A percentile compares a stretch with the other conserved stretches of the same genome.
phyloP scores from a whole-genome alignment of 1,140 invertebrate genomes.

The Anoplolepis gracilipes region DNA sequence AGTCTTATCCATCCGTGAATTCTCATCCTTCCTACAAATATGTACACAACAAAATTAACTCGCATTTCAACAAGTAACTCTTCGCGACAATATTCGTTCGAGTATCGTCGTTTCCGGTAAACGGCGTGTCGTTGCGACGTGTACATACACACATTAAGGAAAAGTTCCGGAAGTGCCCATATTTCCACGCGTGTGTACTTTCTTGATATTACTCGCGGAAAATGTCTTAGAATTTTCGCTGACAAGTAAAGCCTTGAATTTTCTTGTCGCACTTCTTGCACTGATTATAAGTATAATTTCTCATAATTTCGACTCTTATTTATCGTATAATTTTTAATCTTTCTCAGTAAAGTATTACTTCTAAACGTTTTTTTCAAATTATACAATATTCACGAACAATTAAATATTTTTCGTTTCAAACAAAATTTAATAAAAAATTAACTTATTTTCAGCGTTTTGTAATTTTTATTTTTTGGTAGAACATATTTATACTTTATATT shows the following conservation, averaged over 20 bases:
- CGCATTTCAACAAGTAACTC: conserved; percentile 41
- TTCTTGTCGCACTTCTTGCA: not conserved
- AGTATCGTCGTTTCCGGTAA: conserved; percentile 47
- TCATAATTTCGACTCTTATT: not conserved
- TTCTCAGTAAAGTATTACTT: not conserved
- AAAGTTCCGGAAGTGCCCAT: conserved; percentile 35
- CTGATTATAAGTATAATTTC: not conserved
- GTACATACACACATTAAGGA: conserved; percentile 20
- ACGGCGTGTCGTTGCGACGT: conserved; percentile 46
- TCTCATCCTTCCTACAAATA: conserved; percentile 63
- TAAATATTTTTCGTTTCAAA: no score
- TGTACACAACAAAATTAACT: conserved; percentile 72
- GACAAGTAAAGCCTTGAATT: conserved; percentile 15
- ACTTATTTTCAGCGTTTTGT: no score
- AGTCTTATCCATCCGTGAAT: conserved; percentile 38
- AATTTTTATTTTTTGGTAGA: no score
- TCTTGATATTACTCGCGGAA: not conserved
- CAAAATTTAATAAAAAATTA: no score
- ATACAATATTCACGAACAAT: no score
- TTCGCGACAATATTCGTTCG: conserved; percentile 43
- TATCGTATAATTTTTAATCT: not conserved
- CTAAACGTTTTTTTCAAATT: no score
- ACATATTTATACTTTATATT: no score
- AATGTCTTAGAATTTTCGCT: conserved; percentile 22
- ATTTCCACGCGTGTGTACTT: conserved; percentile 26